Percentiles rank a stretch among this genome's conserved stretches.
These are phyloP conservation scores for Eupsilia transversa DNA, from an alignment of 2,888 invertebrate genomes.

Conservation along the genomic window DNA sequence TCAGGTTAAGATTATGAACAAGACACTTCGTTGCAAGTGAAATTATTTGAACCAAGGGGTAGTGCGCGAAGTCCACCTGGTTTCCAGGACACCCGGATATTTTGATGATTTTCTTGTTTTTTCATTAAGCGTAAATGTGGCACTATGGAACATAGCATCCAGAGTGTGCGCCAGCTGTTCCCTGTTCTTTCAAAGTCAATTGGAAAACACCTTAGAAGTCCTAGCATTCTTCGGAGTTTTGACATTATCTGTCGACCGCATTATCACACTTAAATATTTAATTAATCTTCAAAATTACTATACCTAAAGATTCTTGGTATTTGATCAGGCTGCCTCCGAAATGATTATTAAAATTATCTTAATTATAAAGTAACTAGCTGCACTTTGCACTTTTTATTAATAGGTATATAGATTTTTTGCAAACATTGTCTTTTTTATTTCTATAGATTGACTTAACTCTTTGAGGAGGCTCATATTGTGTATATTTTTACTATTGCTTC, in stretches of 20 bases:
- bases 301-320: neutral
- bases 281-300: neutral
- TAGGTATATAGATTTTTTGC: too few relatives aligned
- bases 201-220: neutral
- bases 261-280: too few relatives aligned
- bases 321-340: neutral
- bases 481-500: neutral
- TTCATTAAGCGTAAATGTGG: neutral
- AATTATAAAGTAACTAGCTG: too few relatives aligned
- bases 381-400: too few relatives aligned
- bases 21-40: neutral
- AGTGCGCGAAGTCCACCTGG: neutral
- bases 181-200: neutral
- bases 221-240: neutral
- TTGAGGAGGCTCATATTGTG: neutral
- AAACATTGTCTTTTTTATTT: too few relatives aligned
- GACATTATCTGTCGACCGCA: neutral
- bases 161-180: neutral
- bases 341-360: too few relatives aligned
- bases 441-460: neutral
- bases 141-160: neutral
- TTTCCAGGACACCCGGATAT: neutral
- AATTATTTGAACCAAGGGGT: neutral
- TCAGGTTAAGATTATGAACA: neutral
- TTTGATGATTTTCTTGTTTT: constrained; percentile 1